Conservation (phyloP, 1,140 invertebrate species). For the Anoplolepis gracilipes region DNA sequence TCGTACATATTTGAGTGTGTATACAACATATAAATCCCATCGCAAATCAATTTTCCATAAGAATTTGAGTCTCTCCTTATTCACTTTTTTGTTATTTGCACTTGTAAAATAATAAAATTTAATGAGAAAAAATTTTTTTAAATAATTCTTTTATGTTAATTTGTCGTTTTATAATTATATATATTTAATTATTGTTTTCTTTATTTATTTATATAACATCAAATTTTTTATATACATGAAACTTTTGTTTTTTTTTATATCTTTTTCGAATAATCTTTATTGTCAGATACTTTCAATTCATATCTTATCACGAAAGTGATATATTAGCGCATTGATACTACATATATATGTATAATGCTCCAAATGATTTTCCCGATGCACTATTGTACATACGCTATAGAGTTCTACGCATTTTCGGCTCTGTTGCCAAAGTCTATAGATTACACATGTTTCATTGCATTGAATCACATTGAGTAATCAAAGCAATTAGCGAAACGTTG, state of each 20-base stretch:
- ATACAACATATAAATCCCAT: no score
- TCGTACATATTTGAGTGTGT: neutral
- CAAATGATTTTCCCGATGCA: slow-evolving; percentile 40
- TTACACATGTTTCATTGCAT: slow-evolving; percentile 53
- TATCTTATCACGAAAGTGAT: neutral
- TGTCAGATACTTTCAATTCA: neutral
- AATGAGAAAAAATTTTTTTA: neutral
- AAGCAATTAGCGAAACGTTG: slow-evolving; percentile 60
- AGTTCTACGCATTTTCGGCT: slow-evolving; percentile 47
- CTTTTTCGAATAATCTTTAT: neutral
- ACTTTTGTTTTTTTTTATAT: neutral
- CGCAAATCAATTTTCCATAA: no score
- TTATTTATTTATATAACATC: no score
- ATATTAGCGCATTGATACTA: slow-evolving; percentile 4
- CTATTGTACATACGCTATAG: slow-evolving; percentile 42
- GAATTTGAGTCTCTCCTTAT: no score
- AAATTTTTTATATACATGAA: neutral
- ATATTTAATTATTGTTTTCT: no score
- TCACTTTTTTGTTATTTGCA: neutral
- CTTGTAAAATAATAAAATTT: neutral
- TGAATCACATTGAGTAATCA: slow-evolving; percentile 58
- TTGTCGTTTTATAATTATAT: no score
- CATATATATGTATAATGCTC: slow-evolving; percentile 11
- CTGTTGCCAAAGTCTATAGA: slow-evolving; percentile 25
- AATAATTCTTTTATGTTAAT: no score